Evolutionary conservation across 2,113 vertebrate species (phyloP).

Genomic region (Himantopus leucocephalus): DNA sequence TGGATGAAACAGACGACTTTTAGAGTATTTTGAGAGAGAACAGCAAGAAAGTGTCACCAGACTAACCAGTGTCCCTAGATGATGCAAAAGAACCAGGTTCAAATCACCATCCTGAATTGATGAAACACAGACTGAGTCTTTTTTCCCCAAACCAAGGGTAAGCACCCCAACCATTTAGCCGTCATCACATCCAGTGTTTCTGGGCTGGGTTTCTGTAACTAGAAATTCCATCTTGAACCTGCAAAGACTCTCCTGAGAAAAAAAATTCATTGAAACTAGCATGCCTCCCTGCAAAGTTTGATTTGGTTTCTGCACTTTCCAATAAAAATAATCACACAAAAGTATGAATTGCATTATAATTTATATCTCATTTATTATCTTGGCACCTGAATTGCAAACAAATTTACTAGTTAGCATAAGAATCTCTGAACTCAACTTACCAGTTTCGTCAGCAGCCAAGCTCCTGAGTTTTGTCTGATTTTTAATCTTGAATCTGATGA

Average conservation of each 20-base stretch:
- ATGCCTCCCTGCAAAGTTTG: not conserved
- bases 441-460: not conserved
- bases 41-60: not conserved
- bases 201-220: not conserved
- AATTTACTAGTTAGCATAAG: not conserved
- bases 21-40: not conserved
- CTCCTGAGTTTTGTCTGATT: not conserved
- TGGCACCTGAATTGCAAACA: slow-evolving; percentile 9
- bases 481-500: not conserved
- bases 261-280: not conserved
- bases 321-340: slow-evolving; percentile 39
- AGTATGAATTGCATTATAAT: not conserved
- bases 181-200: not conserved
- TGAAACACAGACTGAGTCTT: not conserved
- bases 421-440: not conserved
- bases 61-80: not conserved
- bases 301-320: not conserved
- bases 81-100: not conserved
- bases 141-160: not conserved
- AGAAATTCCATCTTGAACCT: slow-evolving; percentile 13
- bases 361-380: slow-evolving; percentile 24
- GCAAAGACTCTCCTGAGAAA: not conserved
- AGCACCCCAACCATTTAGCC: not conserved
- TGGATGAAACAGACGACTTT: not conserved
- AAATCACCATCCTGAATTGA: not conserved